Base-by-base conservation (phyloP, 2,797 vertebrate genomes). In the Scomberomorus guttatus region DNA sequence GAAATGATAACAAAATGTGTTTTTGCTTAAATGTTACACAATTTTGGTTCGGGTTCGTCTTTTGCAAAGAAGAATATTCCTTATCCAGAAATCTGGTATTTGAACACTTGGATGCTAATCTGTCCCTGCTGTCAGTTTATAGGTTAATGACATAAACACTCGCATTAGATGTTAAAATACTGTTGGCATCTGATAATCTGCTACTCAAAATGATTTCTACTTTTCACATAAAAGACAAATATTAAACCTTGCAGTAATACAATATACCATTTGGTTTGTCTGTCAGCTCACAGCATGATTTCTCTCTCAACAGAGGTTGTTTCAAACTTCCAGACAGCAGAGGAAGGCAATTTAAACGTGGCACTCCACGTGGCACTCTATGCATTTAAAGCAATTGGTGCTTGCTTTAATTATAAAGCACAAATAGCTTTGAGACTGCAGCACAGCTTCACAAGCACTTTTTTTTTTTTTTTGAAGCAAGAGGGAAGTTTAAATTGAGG, bases 401-500 rank as follows among this genome's bases (percentile, higher is more conserved):
- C 75, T 65, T 63, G 65, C 37, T 87, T 86, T 92, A 89, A 90
- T 88, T 84, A 87, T 75, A 73, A 83, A 80, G 80, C 69, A 61
- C 65, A 84, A 65, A 78, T 22, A 50, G 37, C 69, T 50, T 46
- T 60, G 57, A 72, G 66, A 72, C 73, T 69, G 73, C 11, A 62
- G 60, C 72, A 46, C 2, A 2, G 50, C 76, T 52, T 72, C 70
- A 58, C 32, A 65, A 54, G 9, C 27, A 20, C 67, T 5, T 62
- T n/a, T 61, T 51, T 64, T 65, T 62, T 29, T 64, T 48, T 64
- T 65, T 54, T 44, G 1, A 25, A 34, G 52, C 54, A 25, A 18
- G n/a, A 32, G 62, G 14, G 50, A 69, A 54, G 75, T 79, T 80
- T 13, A 42, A 67, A 39, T 20, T 20, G 22, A 82, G 65, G 61